Evolutionary conservation across 2,113 vertebrate genomes (phyloP).

Genomic region (Trogon surrucura): DNA sequence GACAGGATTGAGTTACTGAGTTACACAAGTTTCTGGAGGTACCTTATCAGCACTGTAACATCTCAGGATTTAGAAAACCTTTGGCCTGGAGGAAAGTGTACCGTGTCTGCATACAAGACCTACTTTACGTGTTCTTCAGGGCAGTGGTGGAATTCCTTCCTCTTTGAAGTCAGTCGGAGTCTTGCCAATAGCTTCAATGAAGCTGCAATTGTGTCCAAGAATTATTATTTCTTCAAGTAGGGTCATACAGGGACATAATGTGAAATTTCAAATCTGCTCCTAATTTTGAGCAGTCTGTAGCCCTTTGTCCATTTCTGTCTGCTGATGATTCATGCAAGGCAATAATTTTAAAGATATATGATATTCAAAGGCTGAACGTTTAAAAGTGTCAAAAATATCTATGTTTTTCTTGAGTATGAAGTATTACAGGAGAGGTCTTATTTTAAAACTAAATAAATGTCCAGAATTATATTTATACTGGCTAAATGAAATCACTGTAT

Average conservation of each 20-base stretch:
- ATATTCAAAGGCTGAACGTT: background rate
- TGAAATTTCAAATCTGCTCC: conserved; percentile 13
- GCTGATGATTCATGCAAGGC: background rate
- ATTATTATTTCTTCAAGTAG: conserved; percentile 20
- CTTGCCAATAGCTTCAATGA: conserved; percentile 27
- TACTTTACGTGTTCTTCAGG: background rate
- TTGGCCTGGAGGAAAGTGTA: background rate
- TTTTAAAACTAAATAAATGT: background rate
- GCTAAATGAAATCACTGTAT: background rate
- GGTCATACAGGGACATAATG: background rate
- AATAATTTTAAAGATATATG: background rate
- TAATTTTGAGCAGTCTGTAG: conserved; percentile 16
- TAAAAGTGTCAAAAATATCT: background rate
- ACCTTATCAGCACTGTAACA: background rate
- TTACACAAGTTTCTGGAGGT: background rate
- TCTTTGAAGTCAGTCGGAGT: conserved; percentile 18
- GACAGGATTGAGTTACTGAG: background rate
- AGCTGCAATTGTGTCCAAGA: conserved; percentile 12
- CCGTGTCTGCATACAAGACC: background rate
- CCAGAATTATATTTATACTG: background rate
- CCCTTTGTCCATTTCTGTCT: background rate
- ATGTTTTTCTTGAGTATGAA: background rate
- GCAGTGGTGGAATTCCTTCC: background rate
- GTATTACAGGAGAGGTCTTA: background rate
- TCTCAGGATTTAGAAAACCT: background rate